Percentiles rank a stretch among this genome's conserved stretches.
Conservation (phyloP, 1,140 invertebrate species). For the Cotesia chilonis region DNA sequence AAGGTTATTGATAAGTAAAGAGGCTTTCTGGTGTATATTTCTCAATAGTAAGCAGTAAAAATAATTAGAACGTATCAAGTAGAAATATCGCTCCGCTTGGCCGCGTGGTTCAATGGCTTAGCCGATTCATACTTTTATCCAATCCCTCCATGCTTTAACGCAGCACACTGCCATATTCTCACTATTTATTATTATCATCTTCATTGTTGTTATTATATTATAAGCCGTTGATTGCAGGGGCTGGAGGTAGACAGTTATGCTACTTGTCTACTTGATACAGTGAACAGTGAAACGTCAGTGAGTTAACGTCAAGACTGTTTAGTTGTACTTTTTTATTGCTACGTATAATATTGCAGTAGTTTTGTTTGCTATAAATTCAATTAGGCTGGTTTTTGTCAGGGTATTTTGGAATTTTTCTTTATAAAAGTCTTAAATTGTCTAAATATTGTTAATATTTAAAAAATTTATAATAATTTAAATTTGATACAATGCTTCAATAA, state of each 20-base stretch:
- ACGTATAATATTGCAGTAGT: no score
- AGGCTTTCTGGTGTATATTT: slow-evolving; percentile 3
- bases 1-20: neutral
- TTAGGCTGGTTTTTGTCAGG: no score
- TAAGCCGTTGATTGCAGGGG: slow-evolving; percentile 17
- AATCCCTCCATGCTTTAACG: neutral
- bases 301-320: neutral
- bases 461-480: no score
- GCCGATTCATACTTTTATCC: neutral
- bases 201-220: no score
- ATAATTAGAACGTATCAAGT: slow-evolving; percentile 37
- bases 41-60: neutral
- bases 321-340: neutral
- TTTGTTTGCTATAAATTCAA: no score
- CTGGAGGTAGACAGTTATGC: slow-evolving; percentile 5
- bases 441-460: no score
- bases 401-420: no score
- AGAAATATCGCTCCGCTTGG: slow-evolving; percentile 41
- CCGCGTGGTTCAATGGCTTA: slow-evolving; percentile 43
- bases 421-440: no score
- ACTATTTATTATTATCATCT: neutral
- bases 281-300: slow-evolving; percentile 27
- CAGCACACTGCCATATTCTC: neutral
- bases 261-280: neutral
- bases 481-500: no score